phyloP scores from a whole-genome alignment of 2,797 vertebrate genomes.

The Microtus agrestis region DNA sequence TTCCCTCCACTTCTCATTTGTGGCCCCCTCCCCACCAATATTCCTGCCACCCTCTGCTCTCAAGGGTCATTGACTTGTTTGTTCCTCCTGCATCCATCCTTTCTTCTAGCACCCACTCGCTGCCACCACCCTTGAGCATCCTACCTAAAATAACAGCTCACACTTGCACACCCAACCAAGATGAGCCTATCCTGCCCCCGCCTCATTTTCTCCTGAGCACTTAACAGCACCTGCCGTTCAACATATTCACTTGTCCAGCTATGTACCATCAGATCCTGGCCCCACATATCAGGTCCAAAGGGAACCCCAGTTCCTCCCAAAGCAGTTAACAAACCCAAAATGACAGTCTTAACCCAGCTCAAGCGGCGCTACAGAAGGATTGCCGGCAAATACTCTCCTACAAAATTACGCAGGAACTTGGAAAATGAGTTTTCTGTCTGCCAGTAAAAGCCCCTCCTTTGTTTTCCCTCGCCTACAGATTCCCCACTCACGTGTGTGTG shows the following conservation, averaged over 20 bases:
- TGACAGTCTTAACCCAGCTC: neutral
- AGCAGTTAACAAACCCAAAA: neutral
- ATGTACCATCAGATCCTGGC: neutral
- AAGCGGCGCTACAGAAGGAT: neutral
- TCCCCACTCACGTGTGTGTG: neutral
- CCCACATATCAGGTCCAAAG: neutral
- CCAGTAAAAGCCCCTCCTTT: neutral
- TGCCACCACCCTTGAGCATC: neutral
- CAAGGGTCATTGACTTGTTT: neutral
- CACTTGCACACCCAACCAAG: accelerated
- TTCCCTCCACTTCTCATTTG: neutral
- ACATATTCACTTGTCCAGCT: neutral
- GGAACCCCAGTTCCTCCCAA: neutral
- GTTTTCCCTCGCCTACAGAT: neutral
- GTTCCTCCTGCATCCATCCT: neutral
- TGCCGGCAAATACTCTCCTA: neutral
- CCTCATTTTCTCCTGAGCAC: neutral
- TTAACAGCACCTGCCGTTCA: neutral
- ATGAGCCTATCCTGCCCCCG: neutral
- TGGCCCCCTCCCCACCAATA: neutral
- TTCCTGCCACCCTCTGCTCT: neutral
- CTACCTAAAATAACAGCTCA: neutral
- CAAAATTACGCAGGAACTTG: neutral
- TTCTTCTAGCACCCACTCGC: neutral
- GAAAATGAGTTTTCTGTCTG: neutral